Base-by-base conservation (phyloP, 2,888 invertebrate species). In the Mellilla xanthometata region DNA sequence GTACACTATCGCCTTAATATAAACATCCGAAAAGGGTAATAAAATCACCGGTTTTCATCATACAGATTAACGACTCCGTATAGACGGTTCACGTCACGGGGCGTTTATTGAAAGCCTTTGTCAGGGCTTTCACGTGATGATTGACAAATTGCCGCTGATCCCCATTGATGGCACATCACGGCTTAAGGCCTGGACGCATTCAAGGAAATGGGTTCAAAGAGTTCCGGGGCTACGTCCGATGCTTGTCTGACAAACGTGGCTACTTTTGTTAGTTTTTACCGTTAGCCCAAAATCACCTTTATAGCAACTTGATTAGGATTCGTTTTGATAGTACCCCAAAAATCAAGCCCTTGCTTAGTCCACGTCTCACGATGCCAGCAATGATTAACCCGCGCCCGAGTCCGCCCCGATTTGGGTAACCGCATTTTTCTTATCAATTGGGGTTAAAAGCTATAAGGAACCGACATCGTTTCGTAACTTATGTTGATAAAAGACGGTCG, bases 131-230 rank as follows among this genome's bases (percentile, higher is more conserved):
- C 73, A 68, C 67, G 71, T 66, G 68, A 71, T 79, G 81, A 83
- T 81, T 84, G 85, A 86, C 81, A 84, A 82, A 87, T 87, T 76
- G 76, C 72, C 71, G 69, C 62, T 76, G 81, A 80, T 72, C 79
- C 72, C 62, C 53, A 65, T 68, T 65, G 74, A 68, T 67, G 68
- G 68, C 58, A 62, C 65, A 27, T 40, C 23, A 41, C 32, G 33
- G 61, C 66, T 67, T 12, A 39, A 11, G 30, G 22, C 40, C 11
- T 13, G 28, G 24, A 23, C 34, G 45, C 34, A 45, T 1, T 15
- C 12, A 45, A 28, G 24, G 29, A n/a, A 3, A 23, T 12, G 10
- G 23, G 10, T 6, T 19, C 15, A 19, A 3, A 19, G 15, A n/a
- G n/a, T n/a, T 24, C 24, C 4, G 24, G n/a, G 24, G 15, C 15